These are phyloP conservation scores for Misgurnus mizolepis DNA, from an alignment of 2,113 vertebrate genomes.

Conservation along the genomic window DNA sequence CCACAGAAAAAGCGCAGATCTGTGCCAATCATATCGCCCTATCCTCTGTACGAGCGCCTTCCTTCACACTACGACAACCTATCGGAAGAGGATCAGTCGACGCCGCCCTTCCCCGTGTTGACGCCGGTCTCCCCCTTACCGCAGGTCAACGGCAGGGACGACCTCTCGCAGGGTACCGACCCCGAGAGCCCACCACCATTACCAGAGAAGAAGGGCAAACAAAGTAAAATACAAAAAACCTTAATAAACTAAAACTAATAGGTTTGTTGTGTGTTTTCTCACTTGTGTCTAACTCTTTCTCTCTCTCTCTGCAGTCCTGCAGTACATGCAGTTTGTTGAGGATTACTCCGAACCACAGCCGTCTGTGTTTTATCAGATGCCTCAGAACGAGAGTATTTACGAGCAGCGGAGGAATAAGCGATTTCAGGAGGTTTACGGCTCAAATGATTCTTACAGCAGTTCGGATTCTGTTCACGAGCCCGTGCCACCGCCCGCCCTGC, in stretches of 20 bases:
- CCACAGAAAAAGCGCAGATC: conserved; percentile 94
- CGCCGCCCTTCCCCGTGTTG: conserved; percentile 77
- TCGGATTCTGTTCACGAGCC: conserved; percentile 80
- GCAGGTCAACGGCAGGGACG: conserved; percentile 78
- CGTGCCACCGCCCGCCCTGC: conserved; percentile 87
- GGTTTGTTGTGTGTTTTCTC: background rate
- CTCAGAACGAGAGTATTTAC: conserved; percentile 95
- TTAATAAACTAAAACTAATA: too few relatives aligned
- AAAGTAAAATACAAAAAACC: conserved; percentile 73
- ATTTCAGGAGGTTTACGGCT: conserved; percentile 94
- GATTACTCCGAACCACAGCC: conserved; percentile 98
- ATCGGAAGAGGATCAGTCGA: conserved; percentile 83
- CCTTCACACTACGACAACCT: conserved; percentile 95
- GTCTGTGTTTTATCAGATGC: conserved; percentile 94
- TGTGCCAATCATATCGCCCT: conserved; percentile 72
- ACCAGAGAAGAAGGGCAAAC: conserved; percentile 94
- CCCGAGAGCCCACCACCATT: conserved; percentile 89
- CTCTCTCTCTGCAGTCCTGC: conserved; percentile 79
- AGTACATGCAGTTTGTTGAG: conserved; percentile 98
- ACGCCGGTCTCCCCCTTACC: conserved; percentile 84
- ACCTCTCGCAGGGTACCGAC: conserved; percentile 75
- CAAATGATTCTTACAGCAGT: conserved; percentile 87
- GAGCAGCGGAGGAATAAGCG: conserved; percentile 89
- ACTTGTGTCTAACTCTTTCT: background rate
- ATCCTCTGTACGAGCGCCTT: conserved; percentile 81